These are phyloP conservation scores for Dicentrarchus labrax DNA, from an alignment of 2,113 vertebrate species.

Conservation along the genomic window DNA sequence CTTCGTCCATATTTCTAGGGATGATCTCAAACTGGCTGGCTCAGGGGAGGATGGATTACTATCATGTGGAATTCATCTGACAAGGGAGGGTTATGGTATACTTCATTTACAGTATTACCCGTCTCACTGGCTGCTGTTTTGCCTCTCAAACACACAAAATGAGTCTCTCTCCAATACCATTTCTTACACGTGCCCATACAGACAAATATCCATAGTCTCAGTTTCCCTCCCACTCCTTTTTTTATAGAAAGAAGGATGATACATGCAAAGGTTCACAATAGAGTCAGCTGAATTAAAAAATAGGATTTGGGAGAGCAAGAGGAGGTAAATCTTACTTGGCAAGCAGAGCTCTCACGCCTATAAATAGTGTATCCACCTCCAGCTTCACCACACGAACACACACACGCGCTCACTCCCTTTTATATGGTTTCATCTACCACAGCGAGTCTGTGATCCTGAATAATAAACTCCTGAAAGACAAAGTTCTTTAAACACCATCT, in stretches of 20 bases:
- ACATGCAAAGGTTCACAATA: slow-evolving; percentile 44
- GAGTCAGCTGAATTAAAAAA: slow-evolving; percentile 56
- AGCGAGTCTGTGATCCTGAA: slow-evolving; percentile 46
- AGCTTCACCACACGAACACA: slow-evolving; percentile 17
- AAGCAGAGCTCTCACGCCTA: slow-evolving; percentile 33
- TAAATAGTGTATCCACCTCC: slow-evolving; percentile 57
- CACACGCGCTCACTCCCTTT: slow-evolving; percentile 12
- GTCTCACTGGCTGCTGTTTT: slow-evolving; percentile 38
- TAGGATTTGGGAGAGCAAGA: slow-evolving; percentile 48
- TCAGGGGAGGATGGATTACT: slow-evolving; percentile 47
- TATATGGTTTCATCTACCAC: slow-evolving; percentile 42
- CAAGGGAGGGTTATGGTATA: slow-evolving; percentile 24
- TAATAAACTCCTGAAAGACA: slow-evolving; percentile 53
- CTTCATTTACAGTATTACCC: slow-evolving; percentile 48
- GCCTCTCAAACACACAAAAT: slow-evolving; percentile 29
- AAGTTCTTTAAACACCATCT: slow-evolving; percentile 61
- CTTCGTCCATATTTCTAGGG: slow-evolving; percentile 34
- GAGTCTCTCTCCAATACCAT: slow-evolving; percentile 3
- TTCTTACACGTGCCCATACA: slow-evolving; percentile 25
- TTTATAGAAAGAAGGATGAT: slow-evolving; percentile 24
- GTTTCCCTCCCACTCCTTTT: not conserved
- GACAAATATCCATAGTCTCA: not conserved
- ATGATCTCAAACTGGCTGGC: slow-evolving; percentile 38
- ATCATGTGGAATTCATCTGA: slow-evolving; percentile 50
- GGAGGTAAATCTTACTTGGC: slow-evolving; percentile 52